Percentiles rank a stretch among this genome's conserved stretches.
Evolutionary conservation across 2,113 vertebrate species (phyloP).

Genomic region (Apeltes quadracus): DNA sequence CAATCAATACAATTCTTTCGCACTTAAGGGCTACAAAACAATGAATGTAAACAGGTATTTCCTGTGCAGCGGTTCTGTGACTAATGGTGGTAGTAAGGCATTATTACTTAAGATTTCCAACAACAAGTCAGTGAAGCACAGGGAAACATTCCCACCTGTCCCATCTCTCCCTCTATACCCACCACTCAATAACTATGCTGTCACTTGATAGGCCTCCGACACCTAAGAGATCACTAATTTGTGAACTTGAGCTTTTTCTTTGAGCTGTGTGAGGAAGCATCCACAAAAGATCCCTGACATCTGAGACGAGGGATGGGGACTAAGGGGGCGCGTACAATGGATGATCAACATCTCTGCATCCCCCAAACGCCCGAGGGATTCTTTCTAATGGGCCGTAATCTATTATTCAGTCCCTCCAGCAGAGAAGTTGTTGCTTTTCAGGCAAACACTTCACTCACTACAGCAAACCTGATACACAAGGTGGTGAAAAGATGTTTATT

Average conservation of each 20-base stretch:
- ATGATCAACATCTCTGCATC: conserved; percentile 49
- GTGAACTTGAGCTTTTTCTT: conserved; percentile 63
- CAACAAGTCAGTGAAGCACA: not conserved
- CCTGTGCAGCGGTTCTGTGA: not conserved
- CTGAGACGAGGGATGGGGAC: conserved; percentile 45
- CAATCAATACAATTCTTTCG: not conserved
- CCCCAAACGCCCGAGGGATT: conserved; percentile 25
- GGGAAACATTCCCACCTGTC: not conserved
- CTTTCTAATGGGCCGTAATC: conserved; percentile 22
- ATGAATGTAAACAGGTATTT: not conserved
- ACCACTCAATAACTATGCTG: conserved; percentile 28
- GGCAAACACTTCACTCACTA: conserved; percentile 5
- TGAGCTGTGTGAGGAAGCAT: conserved; percentile 41
- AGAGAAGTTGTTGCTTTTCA: conserved; percentile 36
- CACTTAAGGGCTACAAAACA: not conserved
- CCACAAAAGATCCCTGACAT: conserved; percentile 62
- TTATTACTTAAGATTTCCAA: not conserved
- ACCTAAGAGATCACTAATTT: conserved; percentile 46
- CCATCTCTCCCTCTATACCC: not conserved
- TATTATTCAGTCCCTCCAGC: conserved; percentile 40
- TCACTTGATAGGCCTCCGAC: conserved; percentile 49
- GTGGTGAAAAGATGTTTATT: not conserved
- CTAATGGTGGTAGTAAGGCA: conserved; percentile 1
- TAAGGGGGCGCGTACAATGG: conserved; percentile 21
- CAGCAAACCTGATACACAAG: conserved; percentile 25